These are phyloP conservation scores for Synanthedon tipuliformis DNA, from an alignment of 2,888 invertebrate species.

Conservation along the genomic window DNA sequence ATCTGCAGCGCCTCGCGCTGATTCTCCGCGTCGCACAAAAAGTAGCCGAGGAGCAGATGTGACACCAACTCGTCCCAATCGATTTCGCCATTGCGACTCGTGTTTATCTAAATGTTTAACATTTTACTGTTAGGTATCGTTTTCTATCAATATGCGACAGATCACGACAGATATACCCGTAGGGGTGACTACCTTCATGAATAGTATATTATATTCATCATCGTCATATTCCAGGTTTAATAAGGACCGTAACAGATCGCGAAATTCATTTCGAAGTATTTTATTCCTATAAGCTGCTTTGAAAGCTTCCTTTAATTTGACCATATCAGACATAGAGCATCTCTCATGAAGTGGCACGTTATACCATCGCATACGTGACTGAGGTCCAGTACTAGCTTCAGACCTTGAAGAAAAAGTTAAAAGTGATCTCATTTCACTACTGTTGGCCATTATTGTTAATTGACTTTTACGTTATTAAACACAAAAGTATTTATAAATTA, in stretches of 20 bases:
- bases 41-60: conserved; percentile 79
- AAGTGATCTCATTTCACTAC: conserved; percentile 39
- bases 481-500: no score
- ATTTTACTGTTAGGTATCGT: no score
- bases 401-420: conserved; percentile 40
- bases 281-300: conserved; percentile 43
- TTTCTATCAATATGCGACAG: conserved; percentile 8
- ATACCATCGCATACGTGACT: conserved; percentile 23
- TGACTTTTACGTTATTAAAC: no score
- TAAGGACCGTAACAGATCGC: conserved; percentile 41
- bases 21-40: conserved; percentile 73
- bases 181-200: conserved; percentile 64
- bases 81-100: conserved; percentile 64
- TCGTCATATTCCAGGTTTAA: conserved; percentile 65
- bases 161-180: not conserved
- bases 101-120: conserved; percentile 57
- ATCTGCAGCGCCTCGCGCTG: conserved; percentile 72
- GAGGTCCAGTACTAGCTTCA: conserved; percentile 33
- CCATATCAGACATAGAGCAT: conserved; percentile 51
- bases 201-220: conserved; percentile 72
- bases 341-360: conserved; percentile 50
- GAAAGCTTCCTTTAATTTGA: conserved; percentile 57
- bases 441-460: conserved; percentile 28
- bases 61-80: conserved; percentile 85
- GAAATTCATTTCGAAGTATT: conserved; percentile 48